Base-by-base conservation (phyloP, 1,140 invertebrate species). In the Leptonema lineaticorne region DNA sequence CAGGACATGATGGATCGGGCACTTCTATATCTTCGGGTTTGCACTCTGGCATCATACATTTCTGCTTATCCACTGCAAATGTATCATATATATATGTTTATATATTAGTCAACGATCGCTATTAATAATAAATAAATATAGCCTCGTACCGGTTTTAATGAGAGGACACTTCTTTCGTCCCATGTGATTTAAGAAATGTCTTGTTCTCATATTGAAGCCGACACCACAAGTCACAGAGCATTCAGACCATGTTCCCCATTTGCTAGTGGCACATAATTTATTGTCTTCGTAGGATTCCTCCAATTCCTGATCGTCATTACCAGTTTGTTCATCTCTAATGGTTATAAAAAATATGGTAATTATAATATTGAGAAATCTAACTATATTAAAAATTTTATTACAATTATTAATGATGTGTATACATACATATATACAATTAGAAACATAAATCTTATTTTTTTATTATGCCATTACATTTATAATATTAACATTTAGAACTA, bases 201-300 rank as follows among this genome's bases (percentile, higher is more conserved):
- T 80, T 0, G 86, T 88, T 28, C 93, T 82, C 78, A 91, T 89
- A 75, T 84, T 86, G 37, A 91, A 80, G 0, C 94, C 94, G 30
- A 89, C 80, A 0, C 93, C 93, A 77, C 94, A 96, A 7, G 89
- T 89, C 0, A 86, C 87, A 0, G 92, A 92, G 78, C 94, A 96
- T 68, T 90, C 86, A 5, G 90, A 90, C 92, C 92, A 96, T 0
- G 83, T 77, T 18, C 86, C 84, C 93, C 93, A 96, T 11, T 86
- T 83, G 1, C 87, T 86, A 0, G 89, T 90, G 30, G 82, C 80
- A 76, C 94, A 96, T n/a, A 89, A 71, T 0, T 83, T 84, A 30
- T 79, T 79, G 22, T 80, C 66, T 6, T 76, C 76, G 1, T 33
- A 20, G 45, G 20, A 45, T n/a, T 4, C 3, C 18, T 33, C 30